These are phyloP conservation scores for Plebejus argus DNA, from an alignment of 2,888 invertebrate genomes.

Conservation along the genomic window DNA sequence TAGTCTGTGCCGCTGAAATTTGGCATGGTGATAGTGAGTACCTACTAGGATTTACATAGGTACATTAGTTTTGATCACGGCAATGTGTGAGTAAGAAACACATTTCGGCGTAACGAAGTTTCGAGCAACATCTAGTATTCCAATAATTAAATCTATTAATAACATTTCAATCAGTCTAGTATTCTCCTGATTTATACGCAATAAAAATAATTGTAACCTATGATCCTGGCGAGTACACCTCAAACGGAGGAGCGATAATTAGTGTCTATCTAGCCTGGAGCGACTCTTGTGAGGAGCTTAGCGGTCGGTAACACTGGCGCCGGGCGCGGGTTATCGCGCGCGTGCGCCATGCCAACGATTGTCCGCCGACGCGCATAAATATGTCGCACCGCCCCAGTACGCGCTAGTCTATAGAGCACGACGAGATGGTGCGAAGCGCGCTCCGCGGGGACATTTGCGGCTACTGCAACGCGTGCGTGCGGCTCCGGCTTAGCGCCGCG, in stretches of 20 bases:
- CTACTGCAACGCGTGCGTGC: conserved; percentile 73
- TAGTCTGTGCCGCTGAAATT: too few relatives aligned
- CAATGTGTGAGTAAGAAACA: too few relatives aligned
- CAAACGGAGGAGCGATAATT: conserved; percentile 21
- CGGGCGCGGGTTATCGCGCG: conserved; percentile 73
- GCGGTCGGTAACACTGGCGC: conserved; percentile 62
- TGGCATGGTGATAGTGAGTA: too few relatives aligned
- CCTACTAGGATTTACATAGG: too few relatives aligned
- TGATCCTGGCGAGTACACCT: conserved; percentile 11
- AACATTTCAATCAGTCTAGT: neutral
- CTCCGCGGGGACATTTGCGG: conserved; percentile 69
- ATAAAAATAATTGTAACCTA: conserved; percentile 23
- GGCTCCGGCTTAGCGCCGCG: conserved; percentile 64
- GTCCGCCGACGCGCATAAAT: conserved; percentile 61
- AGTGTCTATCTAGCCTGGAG: conserved; percentile 1
- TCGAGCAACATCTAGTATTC: too few relatives aligned
- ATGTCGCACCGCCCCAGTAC: conserved; percentile 51
- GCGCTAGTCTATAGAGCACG: conserved; percentile 60
- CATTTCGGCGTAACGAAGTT: too few relatives aligned
- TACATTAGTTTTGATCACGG: too few relatives aligned
- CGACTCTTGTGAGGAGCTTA: conserved; percentile 42
- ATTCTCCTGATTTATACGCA: neutral
- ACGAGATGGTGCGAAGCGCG: conserved; percentile 64
- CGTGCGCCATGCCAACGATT: conserved; percentile 68
- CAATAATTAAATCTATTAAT: too few relatives aligned